Conservation (phyloP, 1,140 invertebrate genomes). For the Bombus huntii region DNA sequence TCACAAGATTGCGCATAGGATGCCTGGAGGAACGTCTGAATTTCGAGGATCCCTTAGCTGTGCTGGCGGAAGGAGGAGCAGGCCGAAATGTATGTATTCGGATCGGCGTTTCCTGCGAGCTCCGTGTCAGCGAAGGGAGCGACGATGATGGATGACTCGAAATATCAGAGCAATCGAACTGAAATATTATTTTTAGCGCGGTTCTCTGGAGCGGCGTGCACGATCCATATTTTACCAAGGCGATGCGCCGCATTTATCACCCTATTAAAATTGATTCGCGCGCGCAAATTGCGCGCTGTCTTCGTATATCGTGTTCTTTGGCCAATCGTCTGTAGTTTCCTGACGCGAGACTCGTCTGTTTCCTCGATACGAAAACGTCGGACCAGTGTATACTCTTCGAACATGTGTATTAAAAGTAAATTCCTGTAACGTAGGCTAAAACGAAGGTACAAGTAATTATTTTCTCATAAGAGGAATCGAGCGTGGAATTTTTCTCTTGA, state of each 20-base stretch:
- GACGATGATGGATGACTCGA: constrained; percentile 70
- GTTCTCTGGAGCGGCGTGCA: constrained; percentile 47
- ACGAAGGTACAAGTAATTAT: not conserved
- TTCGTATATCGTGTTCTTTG: constrained; percentile 1
- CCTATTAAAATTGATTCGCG: constrained; percentile 53
- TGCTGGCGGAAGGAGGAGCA: constrained; percentile 15
- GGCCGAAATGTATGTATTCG: constrained; percentile 57
- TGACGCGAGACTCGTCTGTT: not conserved
- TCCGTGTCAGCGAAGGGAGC: constrained; percentile 59
- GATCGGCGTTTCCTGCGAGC: constrained; percentile 57
- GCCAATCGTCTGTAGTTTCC: not conserved
- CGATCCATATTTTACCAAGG: constrained; percentile 57
- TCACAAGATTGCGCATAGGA: not conserved
- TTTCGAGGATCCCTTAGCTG: constrained; percentile 36
- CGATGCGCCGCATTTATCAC: constrained; percentile 56
- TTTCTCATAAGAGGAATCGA: not conserved
- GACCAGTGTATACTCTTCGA: too few relatives aligned
- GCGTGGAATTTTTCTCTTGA: not conserved
- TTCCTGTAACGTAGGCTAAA: not conserved
- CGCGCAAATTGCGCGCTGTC: constrained; percentile 28
- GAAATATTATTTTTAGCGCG: constrained; percentile 71
- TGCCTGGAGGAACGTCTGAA: constrained; percentile 8
- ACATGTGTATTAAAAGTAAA: not conserved
- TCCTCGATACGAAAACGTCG: not conserved
- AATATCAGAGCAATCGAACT: constrained; percentile 70